A percentile compares a stretch with the other conserved stretches of the same genome.
phyloP scores from a whole-genome alignment of 2,888 invertebrate genomes.

The Drosophila barbarae region DNA sequence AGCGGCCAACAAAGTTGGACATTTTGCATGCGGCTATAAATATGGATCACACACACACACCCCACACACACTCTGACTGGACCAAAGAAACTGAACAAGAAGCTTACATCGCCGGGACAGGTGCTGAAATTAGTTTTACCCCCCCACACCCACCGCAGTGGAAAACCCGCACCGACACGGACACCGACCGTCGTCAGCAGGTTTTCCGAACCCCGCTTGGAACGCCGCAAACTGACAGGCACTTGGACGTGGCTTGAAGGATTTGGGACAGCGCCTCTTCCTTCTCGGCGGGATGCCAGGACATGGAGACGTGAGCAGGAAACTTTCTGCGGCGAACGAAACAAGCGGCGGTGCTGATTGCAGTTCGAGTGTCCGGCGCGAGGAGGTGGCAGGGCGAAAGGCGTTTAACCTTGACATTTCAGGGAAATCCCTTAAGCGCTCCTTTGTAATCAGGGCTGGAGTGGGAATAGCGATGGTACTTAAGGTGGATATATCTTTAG shows the following conservation, averaged over 20 bases:
- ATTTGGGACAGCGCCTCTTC: constrained; percentile 38
- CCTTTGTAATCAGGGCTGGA: constrained; percentile 14
- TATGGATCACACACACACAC: constrained; percentile 6
- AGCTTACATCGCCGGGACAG: constrained; percentile 45
- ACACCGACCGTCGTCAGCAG: constrained; percentile 13
- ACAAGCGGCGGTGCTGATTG: constrained; percentile 66
- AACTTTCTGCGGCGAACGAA: constrained; percentile 37
- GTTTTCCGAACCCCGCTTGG: constrained; percentile 7
- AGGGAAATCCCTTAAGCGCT: constrained; percentile 26
- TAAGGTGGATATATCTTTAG: background rate
- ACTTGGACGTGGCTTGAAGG: constrained; percentile 38
- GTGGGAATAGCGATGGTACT: background rate
- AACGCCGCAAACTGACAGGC: constrained; percentile 25
- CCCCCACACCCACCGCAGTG: constrained; percentile 6
- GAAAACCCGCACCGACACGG: background rate
- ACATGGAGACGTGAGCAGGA: constrained; percentile 28
- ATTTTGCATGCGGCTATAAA: constrained; percentile 39
- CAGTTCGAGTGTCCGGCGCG: constrained; percentile 45
- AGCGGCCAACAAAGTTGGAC: constrained; percentile 64
- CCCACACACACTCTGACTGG: constrained; percentile 23
- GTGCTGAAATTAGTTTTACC: constrained; percentile 64
- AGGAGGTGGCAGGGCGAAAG: constrained; percentile 2
- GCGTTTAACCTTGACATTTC: constrained; percentile 64
- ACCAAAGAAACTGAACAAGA: constrained; percentile 40
- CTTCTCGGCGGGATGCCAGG: constrained; percentile 25